A percentile compares a stretch with the other conserved stretches of the same genome.
phyloP scores from a whole-genome alignment of 2,797 vertebrate species.

The Nothura maculosa region DNA sequence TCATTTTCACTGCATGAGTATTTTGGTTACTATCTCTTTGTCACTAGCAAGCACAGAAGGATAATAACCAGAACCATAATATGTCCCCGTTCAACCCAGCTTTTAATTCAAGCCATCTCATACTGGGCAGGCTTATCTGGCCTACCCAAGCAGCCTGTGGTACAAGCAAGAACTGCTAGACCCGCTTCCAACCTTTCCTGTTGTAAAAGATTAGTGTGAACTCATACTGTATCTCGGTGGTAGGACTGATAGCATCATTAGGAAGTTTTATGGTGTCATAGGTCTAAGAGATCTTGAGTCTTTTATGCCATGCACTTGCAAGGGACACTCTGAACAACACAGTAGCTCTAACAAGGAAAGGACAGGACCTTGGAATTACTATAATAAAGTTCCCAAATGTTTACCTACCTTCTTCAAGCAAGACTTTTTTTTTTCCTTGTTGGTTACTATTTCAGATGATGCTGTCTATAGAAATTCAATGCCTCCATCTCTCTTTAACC shows the following conservation, averaged over 20 bases:
- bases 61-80: background rate
- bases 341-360: background rate
- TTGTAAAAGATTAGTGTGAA: background rate
- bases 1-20: background rate
- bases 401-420: background rate
- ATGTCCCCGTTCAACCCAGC: background rate
- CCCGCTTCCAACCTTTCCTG: background rate
- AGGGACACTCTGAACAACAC: background rate
- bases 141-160: background rate
- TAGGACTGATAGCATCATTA: background rate
- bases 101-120: background rate
- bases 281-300: background rate
- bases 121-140: background rate
- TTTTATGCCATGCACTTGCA: background rate
- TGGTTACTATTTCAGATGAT: background rate
- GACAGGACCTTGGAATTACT: background rate
- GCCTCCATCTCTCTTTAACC: background rate
- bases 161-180: background rate
- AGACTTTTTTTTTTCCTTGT: background rate
- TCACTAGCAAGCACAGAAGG: background rate
- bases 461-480: background rate
- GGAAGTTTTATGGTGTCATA: background rate
- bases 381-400: accelerated
- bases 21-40: constrained; percentile 1
- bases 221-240: background rate